A percentile compares a stretch with the other conserved stretches of the same genome.
phyloP scores from a whole-genome alignment of 2,113 vertebrate species.

The Lagopus muta region DNA sequence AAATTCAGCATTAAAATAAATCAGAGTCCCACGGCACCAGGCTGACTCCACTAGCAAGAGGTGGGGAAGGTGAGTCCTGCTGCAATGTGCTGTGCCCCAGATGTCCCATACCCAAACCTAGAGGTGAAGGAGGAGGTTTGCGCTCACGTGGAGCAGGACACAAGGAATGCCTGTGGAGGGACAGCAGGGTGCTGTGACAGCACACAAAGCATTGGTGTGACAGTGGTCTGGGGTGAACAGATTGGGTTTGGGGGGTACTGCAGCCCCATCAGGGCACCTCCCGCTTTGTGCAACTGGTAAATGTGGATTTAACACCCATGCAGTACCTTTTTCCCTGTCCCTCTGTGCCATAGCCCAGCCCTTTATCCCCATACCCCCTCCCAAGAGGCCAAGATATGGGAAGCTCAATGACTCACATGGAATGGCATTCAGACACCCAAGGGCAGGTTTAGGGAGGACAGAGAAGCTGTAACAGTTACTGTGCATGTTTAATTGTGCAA shows the following conservation, averaged over 20 bases:
- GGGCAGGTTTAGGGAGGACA: fast-evolving
- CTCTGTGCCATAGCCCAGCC: not conserved
- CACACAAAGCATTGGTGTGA: not conserved
- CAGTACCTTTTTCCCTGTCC: not conserved
- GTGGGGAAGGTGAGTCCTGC: not conserved
- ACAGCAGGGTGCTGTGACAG: not conserved
- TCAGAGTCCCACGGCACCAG: fast-evolving
- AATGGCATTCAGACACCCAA: not conserved
- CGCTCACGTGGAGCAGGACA: not conserved
- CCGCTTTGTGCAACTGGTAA: not conserved
- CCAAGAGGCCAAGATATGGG: fast-evolving
- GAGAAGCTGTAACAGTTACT: not conserved
- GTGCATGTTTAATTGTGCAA: not conserved
- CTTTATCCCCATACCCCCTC: not conserved
- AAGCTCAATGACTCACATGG: fast-evolving
- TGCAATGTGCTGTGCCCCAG: not conserved
- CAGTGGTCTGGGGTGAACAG: not conserved
- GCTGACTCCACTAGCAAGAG: not conserved
- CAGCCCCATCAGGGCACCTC: not conserved
- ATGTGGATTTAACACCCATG: not conserved
- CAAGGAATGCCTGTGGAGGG: not conserved
- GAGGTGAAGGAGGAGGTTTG: not conserved
- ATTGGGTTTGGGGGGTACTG: not conserved
- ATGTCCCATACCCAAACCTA: fast-evolving
- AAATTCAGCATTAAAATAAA: not conserved